phyloP scores from a whole-genome alignment of 2,797 vertebrate species.

The Tarsius wallacei region DNA sequence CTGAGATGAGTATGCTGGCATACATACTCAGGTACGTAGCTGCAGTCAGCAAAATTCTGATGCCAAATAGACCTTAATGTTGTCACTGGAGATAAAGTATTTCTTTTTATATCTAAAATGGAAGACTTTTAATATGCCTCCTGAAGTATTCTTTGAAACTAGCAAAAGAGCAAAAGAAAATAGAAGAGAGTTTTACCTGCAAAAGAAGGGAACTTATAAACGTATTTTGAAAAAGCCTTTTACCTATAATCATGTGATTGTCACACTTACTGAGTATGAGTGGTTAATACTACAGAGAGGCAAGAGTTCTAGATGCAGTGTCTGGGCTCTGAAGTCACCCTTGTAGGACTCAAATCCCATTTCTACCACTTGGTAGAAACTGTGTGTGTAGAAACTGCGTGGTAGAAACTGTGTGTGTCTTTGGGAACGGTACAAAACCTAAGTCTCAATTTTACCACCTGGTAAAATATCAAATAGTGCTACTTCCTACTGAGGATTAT shows the following conservation, averaged over 20 bases:
- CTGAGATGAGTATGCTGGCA: background rate
- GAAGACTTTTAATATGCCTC: background rate
- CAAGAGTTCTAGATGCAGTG: background rate
- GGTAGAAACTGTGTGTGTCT: background rate
- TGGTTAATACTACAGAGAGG: background rate
- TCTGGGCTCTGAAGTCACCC: background rate
- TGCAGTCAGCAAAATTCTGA: background rate
- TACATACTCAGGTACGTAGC: background rate
- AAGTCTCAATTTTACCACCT: background rate
- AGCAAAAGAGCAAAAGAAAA: constrained; percentile 30
- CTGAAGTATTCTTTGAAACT: background rate
- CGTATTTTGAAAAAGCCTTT: background rate
- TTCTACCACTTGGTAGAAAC: background rate
- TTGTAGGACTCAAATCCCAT: background rate
- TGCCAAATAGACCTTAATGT: background rate
- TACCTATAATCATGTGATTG: background rate
- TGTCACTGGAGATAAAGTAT: background rate
- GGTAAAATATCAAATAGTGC: background rate
- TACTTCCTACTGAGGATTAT: background rate
- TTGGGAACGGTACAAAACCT: background rate
- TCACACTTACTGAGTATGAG: background rate
- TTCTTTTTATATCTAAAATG: background rate
- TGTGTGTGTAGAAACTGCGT: background rate
- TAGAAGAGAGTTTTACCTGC: background rate
- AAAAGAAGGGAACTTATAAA: background rate